Evolutionary conservation across 2,113 vertebrate genomes (phyloP), one percentile per base, ranked within the genome.

Genomic region (Fulmarus glacialis): DNA sequence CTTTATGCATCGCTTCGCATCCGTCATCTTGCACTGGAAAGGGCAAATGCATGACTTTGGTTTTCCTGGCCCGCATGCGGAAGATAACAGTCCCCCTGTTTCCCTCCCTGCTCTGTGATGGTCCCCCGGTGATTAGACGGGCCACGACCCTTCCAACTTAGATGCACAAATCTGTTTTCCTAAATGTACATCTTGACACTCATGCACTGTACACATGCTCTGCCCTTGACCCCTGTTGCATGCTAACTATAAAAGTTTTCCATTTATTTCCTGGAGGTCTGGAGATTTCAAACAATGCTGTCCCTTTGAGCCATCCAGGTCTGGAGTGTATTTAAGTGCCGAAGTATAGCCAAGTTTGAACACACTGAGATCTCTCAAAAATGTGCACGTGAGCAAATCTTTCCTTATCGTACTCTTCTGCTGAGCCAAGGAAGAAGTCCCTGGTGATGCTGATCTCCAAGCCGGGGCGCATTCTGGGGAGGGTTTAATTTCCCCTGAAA

Each of bases 271-370:
- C 64, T 95, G 96, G 97, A 97, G 95, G 90, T 96, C 95, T 95
- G 91, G 72, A 92, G 97, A 64, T 87, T 24, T 83, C 92, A 72
- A 92, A 53, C 87, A 18, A 40, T 2, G 40, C 81, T 58, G 90
- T 95, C 96, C 96, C 96, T 96, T 64, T 23, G 95, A 97, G 96
- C 92, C 93, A 22, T 92, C 36, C 87, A 93, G 93, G 93, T 97
- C 96, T 97, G 95, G 95, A 97, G 87, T 8, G 93, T 56, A 59
- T 97, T 97, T 97, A 91, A 93, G 97, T 8, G 20, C 64, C 26
- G 82, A 88, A 88, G 43, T 6, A 22, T 40, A 82, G 97, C 97
- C 97, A 97, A 97, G 95, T 70, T 52, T 79, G 92, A 94, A 58
- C 38, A 15, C 36, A 3, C 59, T 47, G 87, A 96, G 90, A 53